These are phyloP conservation scores for Halcyon badia DNA, from an alignment of 2,797 vertebrate genomes.

Conservation along the genomic window DNA sequence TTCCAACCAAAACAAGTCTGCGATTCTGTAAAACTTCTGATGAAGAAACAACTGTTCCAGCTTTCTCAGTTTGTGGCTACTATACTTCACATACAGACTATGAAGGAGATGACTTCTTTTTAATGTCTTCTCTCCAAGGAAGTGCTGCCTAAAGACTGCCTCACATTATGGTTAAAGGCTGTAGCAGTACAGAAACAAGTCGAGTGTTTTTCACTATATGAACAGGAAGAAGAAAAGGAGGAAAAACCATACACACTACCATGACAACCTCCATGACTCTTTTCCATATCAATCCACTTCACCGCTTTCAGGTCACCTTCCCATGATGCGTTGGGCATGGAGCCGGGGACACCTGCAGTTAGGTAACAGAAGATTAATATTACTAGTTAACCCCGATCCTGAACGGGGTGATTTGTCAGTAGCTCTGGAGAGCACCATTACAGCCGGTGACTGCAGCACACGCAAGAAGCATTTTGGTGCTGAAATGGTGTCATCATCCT, in stretches of 20 bases:
- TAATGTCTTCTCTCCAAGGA: neutral
- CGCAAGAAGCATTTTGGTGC: accelerated
- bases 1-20: neutral
- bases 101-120: neutral
- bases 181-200: neutral
- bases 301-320: slow-evolving; percentile 74
- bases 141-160: neutral
- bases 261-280: slow-evolving; percentile 75
- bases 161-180: neutral
- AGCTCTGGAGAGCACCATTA: neutral
- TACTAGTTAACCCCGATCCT: neutral
- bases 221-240: neutral
- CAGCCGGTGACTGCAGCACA: neutral
- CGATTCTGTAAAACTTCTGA: neutral
- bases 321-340: slow-evolving; percentile 77
- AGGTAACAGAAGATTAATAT: neutral
- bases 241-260: slow-evolving; percentile 53
- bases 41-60: neutral
- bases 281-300: slow-evolving; percentile 77
- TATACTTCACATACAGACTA: neutral
- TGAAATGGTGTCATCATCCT: neutral
- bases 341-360: slow-evolving; percentile 75
- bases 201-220: neutral
- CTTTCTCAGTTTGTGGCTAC: neutral
- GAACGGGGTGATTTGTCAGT: neutral